These are phyloP conservation scores for Agrotis clavis DNA, from an alignment of 2,888 invertebrate genomes.

Conservation along the genomic window DNA sequence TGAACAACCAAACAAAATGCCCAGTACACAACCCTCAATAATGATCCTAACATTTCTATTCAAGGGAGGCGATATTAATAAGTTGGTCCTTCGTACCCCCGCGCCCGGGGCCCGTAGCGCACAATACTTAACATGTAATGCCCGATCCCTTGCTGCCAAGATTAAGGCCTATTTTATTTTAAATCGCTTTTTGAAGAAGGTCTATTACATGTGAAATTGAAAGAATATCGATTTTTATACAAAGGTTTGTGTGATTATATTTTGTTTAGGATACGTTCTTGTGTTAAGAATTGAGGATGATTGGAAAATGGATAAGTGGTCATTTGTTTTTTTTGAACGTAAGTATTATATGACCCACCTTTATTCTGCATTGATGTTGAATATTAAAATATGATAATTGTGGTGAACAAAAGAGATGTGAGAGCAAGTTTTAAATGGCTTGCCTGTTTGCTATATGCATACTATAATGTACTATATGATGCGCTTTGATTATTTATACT, in stretches of 20 bases:
- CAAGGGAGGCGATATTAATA: conserved; percentile 76
- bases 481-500: too few relatives aligned
- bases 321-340: neutral
- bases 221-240: conserved; percentile 51
- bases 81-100: conserved; percentile 65
- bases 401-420: too few relatives aligned
- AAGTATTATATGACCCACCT: neutral
- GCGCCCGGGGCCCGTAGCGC: conserved; percentile 32
- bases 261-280: conserved; percentile 19
- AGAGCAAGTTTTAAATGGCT: too few relatives aligned
- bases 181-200: conserved; percentile 63
- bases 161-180: conserved; percentile 66
- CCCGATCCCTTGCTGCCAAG: conserved; percentile 59
- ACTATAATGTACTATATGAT: too few relatives aligned
- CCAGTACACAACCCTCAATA: conserved; percentile 71
- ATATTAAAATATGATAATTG: too few relatives aligned
- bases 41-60: conserved; percentile 74
- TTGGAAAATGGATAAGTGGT: neutral
- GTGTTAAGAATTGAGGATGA: neutral
- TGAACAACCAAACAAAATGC: conserved; percentile 61
- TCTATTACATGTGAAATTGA: conserved; percentile 61
- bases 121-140: conserved; percentile 65
- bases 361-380: too few relatives aligned
- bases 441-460: too few relatives aligned
- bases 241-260: conserved; percentile 40